Conservation (phyloP, 2,888 invertebrate species). For the Nemurella pictetii region DNA sequence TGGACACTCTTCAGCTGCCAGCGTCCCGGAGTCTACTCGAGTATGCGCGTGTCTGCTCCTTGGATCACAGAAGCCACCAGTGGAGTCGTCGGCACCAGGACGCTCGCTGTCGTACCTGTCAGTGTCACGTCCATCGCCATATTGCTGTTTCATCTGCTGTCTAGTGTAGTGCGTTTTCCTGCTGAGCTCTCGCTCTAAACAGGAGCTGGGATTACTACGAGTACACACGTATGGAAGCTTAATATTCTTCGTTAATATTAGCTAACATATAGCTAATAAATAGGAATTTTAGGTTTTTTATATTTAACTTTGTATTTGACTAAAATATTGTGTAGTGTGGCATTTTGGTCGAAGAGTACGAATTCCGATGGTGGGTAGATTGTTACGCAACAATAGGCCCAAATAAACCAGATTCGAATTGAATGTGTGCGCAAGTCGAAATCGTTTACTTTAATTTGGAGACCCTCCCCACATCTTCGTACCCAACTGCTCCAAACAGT, state of each 20-base stretch:
- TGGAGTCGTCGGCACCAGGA: neutral
- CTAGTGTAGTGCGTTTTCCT: neutral
- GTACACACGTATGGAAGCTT: no score
- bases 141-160: neutral
- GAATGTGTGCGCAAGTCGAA: no score
- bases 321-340: neutral
- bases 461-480: no score
- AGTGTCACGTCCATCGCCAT: neutral
- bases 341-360: neutral
- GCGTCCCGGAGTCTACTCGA: conserved; percentile 13
- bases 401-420: no score
- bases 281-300: neutral
- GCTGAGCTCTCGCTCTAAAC: no score
- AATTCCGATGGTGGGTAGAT: neutral
- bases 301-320: neutral
- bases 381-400: neutral
- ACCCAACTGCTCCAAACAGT: no score
- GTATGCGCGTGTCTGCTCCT: neutral
- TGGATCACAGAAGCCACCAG: neutral
- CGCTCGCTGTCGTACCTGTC: neutral
- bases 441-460: no score
- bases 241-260: no score
- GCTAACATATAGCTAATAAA: no score
- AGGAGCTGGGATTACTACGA: no score
- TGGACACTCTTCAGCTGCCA: conserved; percentile 16